Conservation (phyloP, 1,140 invertebrate species). For the Heterodera schachtii region DNA sequence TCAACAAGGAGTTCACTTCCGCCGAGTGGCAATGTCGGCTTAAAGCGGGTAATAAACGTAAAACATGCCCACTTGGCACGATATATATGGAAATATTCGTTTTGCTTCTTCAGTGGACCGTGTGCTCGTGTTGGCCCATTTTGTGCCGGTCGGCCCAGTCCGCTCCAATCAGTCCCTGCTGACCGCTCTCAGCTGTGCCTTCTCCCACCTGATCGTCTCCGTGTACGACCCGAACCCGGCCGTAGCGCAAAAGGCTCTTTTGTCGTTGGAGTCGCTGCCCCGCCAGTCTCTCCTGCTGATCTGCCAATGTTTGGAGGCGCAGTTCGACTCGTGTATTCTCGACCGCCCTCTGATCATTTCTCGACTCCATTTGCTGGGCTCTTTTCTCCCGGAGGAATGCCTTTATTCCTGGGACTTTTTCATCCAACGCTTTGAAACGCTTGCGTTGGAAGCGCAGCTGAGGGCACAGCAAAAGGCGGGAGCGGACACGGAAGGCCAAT, state of each 20-base stretch:
- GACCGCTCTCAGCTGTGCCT: constrained; percentile 90
- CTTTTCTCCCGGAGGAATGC: constrained; percentile 86
- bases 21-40: constrained; percentile 86
- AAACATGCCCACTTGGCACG: constrained; percentile 19
- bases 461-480: constrained; percentile 78
- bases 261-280: constrained; percentile 91
- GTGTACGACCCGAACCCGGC: constrained; percentile 92
- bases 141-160: constrained; percentile 82
- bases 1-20: constrained; percentile 89
- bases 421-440: constrained; percentile 89
- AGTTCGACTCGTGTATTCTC: constrained; percentile 79
- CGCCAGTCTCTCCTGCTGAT: constrained; percentile 72
- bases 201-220: constrained; percentile 91
- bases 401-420: constrained; percentile 90
- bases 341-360: constrained; percentile 97
- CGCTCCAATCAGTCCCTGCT: constrained; percentile 81
- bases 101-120: constrained; percentile 50
- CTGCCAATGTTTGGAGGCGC: constrained; percentile 69
- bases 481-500: constrained; percentile 66
- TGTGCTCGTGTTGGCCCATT: constrained; percentile 61
- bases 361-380: constrained; percentile 89
- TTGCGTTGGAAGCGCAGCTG: constrained; percentile 92
- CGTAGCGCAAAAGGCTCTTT: constrained; percentile 86
- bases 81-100: neutral
- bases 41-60: constrained; percentile 73